Evolutionary conservation across 1,140 invertebrate species (phyloP), one percentile per base, ranked within the genome.

Genomic region (Drosophila miranda): DNA sequence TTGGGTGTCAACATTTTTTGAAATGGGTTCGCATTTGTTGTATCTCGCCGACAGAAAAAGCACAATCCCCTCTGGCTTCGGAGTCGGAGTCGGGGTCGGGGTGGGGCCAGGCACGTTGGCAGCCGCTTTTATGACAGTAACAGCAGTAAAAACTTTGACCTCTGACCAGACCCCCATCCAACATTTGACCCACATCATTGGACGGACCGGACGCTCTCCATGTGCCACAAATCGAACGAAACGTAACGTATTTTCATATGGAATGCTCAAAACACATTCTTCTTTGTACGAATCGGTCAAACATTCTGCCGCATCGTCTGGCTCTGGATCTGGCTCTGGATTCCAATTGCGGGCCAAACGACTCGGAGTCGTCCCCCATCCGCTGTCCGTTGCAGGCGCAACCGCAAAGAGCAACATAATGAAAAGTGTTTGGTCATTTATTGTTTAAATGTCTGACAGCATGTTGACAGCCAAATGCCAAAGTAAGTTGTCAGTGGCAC

Each of bases 381-480:
- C 9, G 30, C 50, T 67, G 67, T 78, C 79, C 61, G 63, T 56
- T 60, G 78, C 78, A 81, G 60, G 46, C 59, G 41, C 45, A 70
- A 81, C 80, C 81, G 74, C 81, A 86, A 81, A 87, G 78, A 86
- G 82, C 81, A 86, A 87, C 82, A 86, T 86, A 86, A 86, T 86
- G 81, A 86, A 87, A 86, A 86, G 81, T 86, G 82, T 86, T 86
- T 87, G 81, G 81, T 87, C 81, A 86, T 87, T 86, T 86, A 87
- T 86, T 86, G 82, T 87, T 87, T 86, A 86, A 87, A 86, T 87
- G 78, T 75, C 81, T 86, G 81, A 86, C 81, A 86, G 82, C 82
- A 68, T 86, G 81, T 75, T 86, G 81, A 86, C 81, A 86, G 81
- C 78, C 82, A 86, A 86, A 87, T 86, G 81, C 81, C 81, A 86